Conservation (phyloP, 2,113 vertebrate species). For the Naja naja region DNA sequence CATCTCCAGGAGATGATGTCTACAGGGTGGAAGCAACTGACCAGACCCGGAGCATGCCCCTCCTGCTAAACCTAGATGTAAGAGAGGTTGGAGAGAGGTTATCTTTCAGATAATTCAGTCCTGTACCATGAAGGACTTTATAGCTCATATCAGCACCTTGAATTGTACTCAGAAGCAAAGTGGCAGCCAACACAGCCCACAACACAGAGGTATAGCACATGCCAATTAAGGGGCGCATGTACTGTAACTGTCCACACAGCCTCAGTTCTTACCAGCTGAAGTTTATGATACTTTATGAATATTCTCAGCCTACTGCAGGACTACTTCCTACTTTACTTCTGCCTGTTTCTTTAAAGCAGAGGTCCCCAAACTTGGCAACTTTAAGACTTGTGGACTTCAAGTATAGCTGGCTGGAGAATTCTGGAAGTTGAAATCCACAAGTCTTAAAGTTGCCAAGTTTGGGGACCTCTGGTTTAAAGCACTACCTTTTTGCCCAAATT, state of each 20-base stretch:
- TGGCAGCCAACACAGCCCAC: neutral
- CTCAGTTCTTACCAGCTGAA: neutral
- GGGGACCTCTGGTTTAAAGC: neutral
- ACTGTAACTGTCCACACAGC: neutral
- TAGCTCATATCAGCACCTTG: neutral
- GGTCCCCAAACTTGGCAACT: too few species aligned
- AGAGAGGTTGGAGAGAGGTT: neutral
- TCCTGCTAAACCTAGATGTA: neutral
- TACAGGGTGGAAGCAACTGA: neutral
- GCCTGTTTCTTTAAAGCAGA: neutral
- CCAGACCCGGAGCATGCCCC: neutral
- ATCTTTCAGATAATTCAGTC: neutral
- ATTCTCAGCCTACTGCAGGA: neutral
- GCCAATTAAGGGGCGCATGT: neutral
- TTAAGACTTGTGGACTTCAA: too few species aligned
- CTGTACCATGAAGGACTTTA: neutral
- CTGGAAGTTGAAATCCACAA: too few species aligned
- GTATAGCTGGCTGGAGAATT: too few species aligned
- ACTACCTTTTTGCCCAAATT: neutral
- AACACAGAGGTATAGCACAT: neutral
- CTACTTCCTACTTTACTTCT: neutral
- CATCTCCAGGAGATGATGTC: neutral
- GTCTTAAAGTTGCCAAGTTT: too few species aligned
- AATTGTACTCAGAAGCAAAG: neutral
- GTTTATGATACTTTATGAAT: neutral